Conservation (phyloP, 2,113 vertebrate species). For the Buteo buteo region DNA sequence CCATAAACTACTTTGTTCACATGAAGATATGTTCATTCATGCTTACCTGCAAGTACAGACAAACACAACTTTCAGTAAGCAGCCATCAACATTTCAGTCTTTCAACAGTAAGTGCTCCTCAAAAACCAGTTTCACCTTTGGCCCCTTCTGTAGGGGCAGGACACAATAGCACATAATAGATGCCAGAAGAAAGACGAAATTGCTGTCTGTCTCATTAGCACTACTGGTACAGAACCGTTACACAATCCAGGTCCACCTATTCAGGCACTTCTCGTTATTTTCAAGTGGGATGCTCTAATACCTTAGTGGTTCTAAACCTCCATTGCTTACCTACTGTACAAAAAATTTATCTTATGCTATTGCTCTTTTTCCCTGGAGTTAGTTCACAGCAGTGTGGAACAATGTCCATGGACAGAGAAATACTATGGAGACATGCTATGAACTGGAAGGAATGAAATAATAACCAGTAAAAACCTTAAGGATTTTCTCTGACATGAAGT, state of each 20-base stretch:
- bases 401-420: not conserved
- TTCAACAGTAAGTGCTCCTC: not conserved
- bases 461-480: not conserved
- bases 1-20: not conserved
- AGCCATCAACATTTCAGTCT: not conserved
- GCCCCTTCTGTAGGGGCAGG: not conserved
- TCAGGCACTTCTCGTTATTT: not conserved
- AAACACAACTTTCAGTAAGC: not conserved
- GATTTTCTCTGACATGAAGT: not conserved
- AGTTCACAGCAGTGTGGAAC: not conserved
- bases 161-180: not conserved
- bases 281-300: not conserved
- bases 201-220: not conserved
- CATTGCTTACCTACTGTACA: not conserved
- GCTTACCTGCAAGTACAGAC: not conserved
- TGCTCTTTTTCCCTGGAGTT: not conserved
- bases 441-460: not conserved
- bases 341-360: not conserved
- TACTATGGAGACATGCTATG: not conserved
- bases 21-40: not conserved
- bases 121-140: not conserved
- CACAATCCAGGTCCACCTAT: not conserved
- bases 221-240: not conserved
- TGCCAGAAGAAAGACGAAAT: not conserved
- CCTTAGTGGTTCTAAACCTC: not conserved